These are phyloP conservation scores for Apistogramma diplotaenia DNA, from an alignment of 2,113 vertebrate species.

Conservation along the genomic window DNA sequence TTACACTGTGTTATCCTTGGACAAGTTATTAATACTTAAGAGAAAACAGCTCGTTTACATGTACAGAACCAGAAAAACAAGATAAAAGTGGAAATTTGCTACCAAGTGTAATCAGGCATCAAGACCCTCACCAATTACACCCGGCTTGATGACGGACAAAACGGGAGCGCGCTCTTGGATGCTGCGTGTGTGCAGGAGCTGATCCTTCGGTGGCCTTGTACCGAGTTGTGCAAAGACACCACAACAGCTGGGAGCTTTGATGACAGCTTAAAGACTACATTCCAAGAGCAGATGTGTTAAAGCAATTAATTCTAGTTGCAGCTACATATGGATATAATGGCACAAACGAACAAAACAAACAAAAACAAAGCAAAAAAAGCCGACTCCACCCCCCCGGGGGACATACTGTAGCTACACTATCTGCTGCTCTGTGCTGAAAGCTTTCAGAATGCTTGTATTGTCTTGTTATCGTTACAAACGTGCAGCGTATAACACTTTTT, in stretches of 20 bases:
- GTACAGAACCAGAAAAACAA: no score
- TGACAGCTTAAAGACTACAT: slow-evolving; percentile 30
- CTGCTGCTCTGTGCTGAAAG: neutral
- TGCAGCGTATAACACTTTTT: slow-evolving; percentile 28
- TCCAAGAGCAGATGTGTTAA: slow-evolving; percentile 26
- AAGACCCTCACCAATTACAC: slow-evolving; percentile 36
- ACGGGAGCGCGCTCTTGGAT: neutral
- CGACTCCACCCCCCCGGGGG: neutral
- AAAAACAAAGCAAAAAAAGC: neutral
- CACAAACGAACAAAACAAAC: neutral
- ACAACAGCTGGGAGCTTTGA: slow-evolving; percentile 44
- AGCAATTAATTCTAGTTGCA: slow-evolving; percentile 38
- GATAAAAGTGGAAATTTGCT: no score
- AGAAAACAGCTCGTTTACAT: no score
- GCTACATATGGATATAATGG: slow-evolving; percentile 27
- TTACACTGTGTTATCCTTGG: no score
- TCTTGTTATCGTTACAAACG: slow-evolving; percentile 32
- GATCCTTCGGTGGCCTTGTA: slow-evolving; percentile 24
- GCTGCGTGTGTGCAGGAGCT: neutral
- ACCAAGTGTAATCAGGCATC: slow-evolving; percentile 5
- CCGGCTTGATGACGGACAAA: slow-evolving; percentile 38
- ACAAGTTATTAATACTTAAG: no score
- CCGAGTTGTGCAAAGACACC: slow-evolving; percentile 3
- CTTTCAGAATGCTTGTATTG: slow-evolving; percentile 16
- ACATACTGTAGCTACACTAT: neutral